A percentile compares a stretch with the other conserved stretches of the same genome.
Evolutionary conservation across 2,888 invertebrate species (phyloP).

Genomic region (Erannis defoliaria): DNA sequence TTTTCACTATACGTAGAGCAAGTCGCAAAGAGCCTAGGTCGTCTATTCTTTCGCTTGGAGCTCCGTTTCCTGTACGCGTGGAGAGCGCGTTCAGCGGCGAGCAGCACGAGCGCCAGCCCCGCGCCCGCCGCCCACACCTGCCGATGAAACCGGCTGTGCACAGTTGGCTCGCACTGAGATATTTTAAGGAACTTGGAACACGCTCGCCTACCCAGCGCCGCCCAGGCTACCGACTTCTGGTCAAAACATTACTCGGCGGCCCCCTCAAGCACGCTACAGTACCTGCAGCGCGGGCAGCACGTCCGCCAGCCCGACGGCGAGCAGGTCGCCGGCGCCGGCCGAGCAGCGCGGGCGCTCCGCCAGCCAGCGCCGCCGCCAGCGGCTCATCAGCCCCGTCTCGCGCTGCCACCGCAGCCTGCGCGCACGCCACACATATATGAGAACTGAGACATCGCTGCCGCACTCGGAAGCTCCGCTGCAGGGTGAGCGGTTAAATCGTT

Average conservation of each 20-base stretch:
- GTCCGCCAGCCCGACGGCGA: conserved; percentile 84
- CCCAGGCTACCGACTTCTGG: no score
- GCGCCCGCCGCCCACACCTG: conserved; percentile 48
- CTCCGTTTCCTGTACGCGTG: neutral
- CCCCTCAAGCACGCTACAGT: no score
- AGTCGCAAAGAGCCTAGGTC: no score
- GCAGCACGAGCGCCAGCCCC: conserved; percentile 40
- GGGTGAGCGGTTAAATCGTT: no score
- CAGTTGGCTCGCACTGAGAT: no score
- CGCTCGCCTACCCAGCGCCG: no score
- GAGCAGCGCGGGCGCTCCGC: conserved; percentile 84
- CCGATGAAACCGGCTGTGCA: conserved; percentile 27
- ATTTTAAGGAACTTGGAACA: no score
- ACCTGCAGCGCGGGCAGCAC: conserved; percentile 81
- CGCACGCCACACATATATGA: neutral
- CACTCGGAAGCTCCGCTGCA: no score
- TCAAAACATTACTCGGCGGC: no score
- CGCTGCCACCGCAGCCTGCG: conserved; percentile 87
- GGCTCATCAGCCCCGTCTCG: conserved; percentile 85
- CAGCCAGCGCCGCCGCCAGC: conserved; percentile 83
- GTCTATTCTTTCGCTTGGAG: no score
- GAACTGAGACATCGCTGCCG: neutral
- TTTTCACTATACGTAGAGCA: no score
- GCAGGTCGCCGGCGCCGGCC: conserved; percentile 77
- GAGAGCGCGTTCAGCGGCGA: conserved; percentile 43